These are phyloP conservation scores for Nomada hirtipes DNA, from an alignment of 2,888 invertebrate species.

Conservation along the genomic window DNA sequence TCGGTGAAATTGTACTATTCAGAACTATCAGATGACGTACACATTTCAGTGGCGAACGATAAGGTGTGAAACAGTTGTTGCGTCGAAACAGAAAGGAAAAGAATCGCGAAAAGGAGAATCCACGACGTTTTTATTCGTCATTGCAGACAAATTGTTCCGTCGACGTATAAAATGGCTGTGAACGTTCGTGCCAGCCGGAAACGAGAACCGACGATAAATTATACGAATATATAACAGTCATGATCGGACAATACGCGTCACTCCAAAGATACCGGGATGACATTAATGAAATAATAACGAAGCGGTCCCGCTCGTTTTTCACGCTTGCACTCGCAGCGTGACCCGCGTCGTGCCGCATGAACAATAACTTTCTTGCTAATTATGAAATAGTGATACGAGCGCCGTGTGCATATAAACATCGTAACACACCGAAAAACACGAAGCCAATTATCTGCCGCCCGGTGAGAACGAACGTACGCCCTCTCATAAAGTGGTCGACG, in stretches of 20 bases:
- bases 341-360: conserved; percentile 50
- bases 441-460: conserved; percentile 78
- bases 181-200: conserved; percentile 26
- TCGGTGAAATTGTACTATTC: background rate
- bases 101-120: conserved; percentile 4
- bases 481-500: conserved; percentile 71
- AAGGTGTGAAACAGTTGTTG: conserved; percentile 2
- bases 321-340: conserved; percentile 59
- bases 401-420: conserved; percentile 75
- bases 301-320: conserved; percentile 64
- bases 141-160: conserved; percentile 29
- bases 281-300: conserved; percentile 72
- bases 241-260: conserved; percentile 50
- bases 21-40: background rate
- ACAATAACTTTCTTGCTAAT: conserved; percentile 77
- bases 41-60: background rate
- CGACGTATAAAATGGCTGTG: conserved; percentile 2
- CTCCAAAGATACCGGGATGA: conserved; percentile 39
- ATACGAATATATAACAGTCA: conserved; percentile 23
- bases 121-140: conserved; percentile 18
- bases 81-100: background rate
- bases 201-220: conserved; percentile 50
- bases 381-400: conserved; percentile 78
- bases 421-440: conserved; percentile 77
- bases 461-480: conserved; percentile 73